Evolutionary conservation across 2,888 invertebrate species (phyloP), one percentile per base, ranked within the genome.

Genomic region (Beris chalybata): DNA sequence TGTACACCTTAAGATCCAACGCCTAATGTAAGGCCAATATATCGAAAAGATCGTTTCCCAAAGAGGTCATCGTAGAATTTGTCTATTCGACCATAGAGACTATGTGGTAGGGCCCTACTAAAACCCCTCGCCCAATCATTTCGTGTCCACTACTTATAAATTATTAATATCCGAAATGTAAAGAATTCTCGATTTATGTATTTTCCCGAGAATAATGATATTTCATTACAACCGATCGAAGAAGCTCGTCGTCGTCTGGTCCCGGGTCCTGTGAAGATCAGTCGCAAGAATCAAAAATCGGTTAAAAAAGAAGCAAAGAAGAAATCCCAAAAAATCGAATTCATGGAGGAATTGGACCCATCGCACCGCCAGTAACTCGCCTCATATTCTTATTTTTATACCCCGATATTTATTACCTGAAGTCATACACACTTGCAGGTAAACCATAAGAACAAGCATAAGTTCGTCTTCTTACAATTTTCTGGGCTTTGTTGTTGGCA

Each of bases 121-220:
- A n/a, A 15, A 48, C n/a, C 48, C n/a, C 15, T 15, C 13, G 7
- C 9, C 15, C 48, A 48, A 13, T n/a, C n/a, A n/a, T 54, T 7
- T 22, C 31, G 30, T 54, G n/a, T 22, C 7, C 31, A 54, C 29
- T 6, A 30, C 31, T 54, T 54, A 54, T 54, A 54, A 54, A 54
- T 54, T 54, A 54, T 54, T 54, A 54, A 54, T 54, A 15, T 29
- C 29, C 54, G 31, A 54, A 54, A 54, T 30, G 54, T 54, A 22
- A 54, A 54, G 54, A 54, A 54, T 54, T 54, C 22, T 30, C 54
- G 54, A 54, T 54, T 54, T 54, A 54, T 54, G 54, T 54, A 54
- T 54, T 30, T 54, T 54, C 31, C 29, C 9, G 5, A n/a, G 54
- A 54, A 54, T 15, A 54, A n/a, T 54, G 54, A 30, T 54, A 54